Evolutionary conservation across 2,113 vertebrate genomes (phyloP).

Genomic region (Cyprinodon variegatus): DNA sequence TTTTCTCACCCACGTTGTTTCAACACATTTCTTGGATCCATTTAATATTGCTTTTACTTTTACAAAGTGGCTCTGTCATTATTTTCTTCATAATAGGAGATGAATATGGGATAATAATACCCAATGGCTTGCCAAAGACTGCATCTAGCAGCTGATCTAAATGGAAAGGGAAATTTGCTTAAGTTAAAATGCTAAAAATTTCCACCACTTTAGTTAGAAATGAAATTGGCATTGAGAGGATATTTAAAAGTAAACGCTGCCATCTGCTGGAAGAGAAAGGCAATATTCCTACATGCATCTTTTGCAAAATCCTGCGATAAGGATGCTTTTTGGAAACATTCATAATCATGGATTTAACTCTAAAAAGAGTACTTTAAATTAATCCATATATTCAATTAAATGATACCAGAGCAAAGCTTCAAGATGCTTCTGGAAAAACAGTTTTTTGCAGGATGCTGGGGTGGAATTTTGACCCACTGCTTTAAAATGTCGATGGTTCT

Average conservation of each 20-base stretch:
- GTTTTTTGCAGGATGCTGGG: too few species aligned
- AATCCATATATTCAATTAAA: too few species aligned
- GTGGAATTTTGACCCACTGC: too few species aligned
- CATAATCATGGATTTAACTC: too few species aligned
- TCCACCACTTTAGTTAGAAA: not conserved
- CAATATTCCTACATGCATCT: slow-evolving; percentile 43
- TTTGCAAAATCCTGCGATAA: slow-evolving; percentile 52
- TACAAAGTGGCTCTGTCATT: slow-evolving; percentile 7
- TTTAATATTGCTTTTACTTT: slow-evolving; percentile 13
- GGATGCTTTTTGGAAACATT: slow-evolving; percentile 1
- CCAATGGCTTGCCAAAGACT: not conserved
- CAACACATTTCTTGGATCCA: slow-evolving; percentile 46
- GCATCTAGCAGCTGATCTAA: not conserved
- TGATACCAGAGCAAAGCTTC: too few species aligned
- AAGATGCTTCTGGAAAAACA: too few species aligned
- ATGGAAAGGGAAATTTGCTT: not conserved
- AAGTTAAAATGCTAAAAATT: not conserved
- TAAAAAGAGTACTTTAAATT: too few species aligned
- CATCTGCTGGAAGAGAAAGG: slow-evolving; percentile 62
- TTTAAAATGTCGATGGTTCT: too few species aligned
- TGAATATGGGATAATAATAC: not conserved
- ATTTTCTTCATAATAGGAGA: slow-evolving; percentile 8
- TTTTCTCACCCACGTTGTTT: slow-evolving; percentile 50
- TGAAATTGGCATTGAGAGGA: not conserved
- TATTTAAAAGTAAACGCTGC: slow-evolving; percentile 62